A percentile compares a stretch with the other conserved stretches of the same genome.
phyloP scores from a whole-genome alignment of 1,140 invertebrate species.

The Oppia nitens region DNA sequence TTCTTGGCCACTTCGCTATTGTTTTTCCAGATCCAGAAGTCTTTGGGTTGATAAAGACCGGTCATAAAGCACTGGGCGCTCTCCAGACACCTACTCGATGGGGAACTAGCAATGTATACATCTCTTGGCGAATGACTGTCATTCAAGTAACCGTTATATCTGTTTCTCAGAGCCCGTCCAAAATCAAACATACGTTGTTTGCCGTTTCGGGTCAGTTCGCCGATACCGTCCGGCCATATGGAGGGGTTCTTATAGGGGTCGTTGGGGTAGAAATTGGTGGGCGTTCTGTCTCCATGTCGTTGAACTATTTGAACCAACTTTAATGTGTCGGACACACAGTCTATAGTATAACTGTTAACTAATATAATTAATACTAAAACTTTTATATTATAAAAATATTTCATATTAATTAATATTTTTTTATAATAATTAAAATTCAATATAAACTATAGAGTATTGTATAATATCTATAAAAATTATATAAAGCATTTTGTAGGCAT shows the following conservation, averaged over 20 bases:
- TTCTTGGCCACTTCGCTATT: background rate
- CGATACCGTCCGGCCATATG: conserved; percentile 21
- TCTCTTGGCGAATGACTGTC: background rate
- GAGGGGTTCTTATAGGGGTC: conserved; percentile 29
- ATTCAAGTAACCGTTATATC: conserved; percentile 9
- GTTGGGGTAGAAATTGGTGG: conserved; percentile 11
- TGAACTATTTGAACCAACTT: conserved; percentile 3
- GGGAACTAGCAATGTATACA: conserved; percentile 6
- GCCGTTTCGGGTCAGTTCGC: conserved; percentile 6
- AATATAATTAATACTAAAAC: too few relatives aligned
- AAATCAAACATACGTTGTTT: conserved; percentile 10
- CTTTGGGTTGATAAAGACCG: conserved; percentile 8
- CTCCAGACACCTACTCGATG: conserved; percentile 2
- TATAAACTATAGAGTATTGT: too few relatives aligned
- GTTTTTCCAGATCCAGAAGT: background rate
- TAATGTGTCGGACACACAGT: background rate
- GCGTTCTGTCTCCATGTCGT: conserved; percentile 15
- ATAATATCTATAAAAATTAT: too few relatives aligned
- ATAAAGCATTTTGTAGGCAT: too few relatives aligned
- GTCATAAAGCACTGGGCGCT: conserved; percentile 6
- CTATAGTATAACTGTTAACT: too few relatives aligned
- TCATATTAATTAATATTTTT: too few relatives aligned
- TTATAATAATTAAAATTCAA: too few relatives aligned
- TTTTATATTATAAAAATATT: too few relatives aligned
- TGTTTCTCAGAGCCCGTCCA: conserved; percentile 4